Conservation (phyloP, 2,888 invertebrate species). For the Thecocarcelia acutangulata region DNA sequence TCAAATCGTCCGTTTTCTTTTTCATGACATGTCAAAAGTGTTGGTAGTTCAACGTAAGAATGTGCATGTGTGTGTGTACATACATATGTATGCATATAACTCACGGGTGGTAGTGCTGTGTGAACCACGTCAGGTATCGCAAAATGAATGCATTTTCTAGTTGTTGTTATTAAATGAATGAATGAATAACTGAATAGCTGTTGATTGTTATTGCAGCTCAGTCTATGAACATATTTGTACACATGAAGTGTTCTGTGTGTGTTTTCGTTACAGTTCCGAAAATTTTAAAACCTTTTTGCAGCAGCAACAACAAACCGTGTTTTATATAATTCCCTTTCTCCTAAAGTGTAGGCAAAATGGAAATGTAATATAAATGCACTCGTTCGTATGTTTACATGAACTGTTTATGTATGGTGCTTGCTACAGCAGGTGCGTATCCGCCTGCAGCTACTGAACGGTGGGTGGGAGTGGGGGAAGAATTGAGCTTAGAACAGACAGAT, state of each 20-base stretch:
- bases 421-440: neutral
- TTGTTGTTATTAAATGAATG: slow-evolving; percentile 6
- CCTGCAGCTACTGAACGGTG: no score
- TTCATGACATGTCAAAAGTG: slow-evolving; percentile 44
- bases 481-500: no score
- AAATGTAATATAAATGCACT: neutral
- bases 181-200: slow-evolving; percentile 28
- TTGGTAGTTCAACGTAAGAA: no score
- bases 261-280: slow-evolving; percentile 25
- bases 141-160: neutral
- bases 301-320: slow-evolving; percentile 13
- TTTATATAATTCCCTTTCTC: slow-evolving; percentile 35
- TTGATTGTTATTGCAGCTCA: slow-evolving; percentile 15
- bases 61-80: no score
- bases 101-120: neutral
- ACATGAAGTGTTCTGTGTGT: neutral
- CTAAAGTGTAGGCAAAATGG: neutral
- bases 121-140: slow-evolving; percentile 19
- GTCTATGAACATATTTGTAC: slow-evolving; percentile 19
- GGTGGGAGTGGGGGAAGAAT: no score
- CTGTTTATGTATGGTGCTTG: no score
- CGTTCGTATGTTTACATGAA: no score
- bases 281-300: neutral
- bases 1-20: slow-evolving; percentile 49
- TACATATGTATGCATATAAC: slow-evolving; percentile 1